Conservation (phyloP, 2,113 vertebrate genomes). For the Halichoerus grypus region DNA sequence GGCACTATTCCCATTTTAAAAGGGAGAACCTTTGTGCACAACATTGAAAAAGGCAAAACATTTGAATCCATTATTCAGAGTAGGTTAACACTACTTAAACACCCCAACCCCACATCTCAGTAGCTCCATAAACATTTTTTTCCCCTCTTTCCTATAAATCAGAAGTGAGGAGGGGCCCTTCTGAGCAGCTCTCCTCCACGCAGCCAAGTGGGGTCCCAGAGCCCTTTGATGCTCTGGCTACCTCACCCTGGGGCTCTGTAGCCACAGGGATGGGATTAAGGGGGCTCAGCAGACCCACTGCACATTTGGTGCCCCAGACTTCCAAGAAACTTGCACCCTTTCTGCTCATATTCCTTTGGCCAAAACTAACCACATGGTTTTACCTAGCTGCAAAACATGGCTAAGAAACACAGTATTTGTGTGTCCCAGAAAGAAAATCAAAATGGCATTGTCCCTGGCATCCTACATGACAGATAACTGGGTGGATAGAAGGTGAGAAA, state of each 20-base stretch:
- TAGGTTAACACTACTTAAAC: background rate
- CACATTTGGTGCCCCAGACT: background rate
- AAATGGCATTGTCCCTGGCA: background rate
- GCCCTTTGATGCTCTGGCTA: accelerated
- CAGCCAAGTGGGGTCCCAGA: accelerated
- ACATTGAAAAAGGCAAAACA: background rate
- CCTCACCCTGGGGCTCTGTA: accelerated
- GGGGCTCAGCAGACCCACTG: background rate
- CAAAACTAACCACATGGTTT: background rate
- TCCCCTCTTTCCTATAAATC: background rate
- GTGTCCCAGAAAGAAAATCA: background rate
- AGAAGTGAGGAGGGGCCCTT: background rate
- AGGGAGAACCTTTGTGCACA: background rate
- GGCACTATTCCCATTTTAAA: background rate
- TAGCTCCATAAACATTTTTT: background rate
- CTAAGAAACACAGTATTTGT: background rate
- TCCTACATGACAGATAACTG: background rate
- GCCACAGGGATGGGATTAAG: background rate
- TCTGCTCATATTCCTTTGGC: background rate
- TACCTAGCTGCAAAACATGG: background rate
- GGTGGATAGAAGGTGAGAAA: background rate
- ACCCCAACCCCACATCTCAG: background rate
- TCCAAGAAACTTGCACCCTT: background rate
- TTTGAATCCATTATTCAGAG: background rate
- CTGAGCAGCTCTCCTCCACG: background rate